Evolutionary conservation across 2,888 invertebrate genomes (phyloP).

Genomic region (Phaedon cochleariae): DNA sequence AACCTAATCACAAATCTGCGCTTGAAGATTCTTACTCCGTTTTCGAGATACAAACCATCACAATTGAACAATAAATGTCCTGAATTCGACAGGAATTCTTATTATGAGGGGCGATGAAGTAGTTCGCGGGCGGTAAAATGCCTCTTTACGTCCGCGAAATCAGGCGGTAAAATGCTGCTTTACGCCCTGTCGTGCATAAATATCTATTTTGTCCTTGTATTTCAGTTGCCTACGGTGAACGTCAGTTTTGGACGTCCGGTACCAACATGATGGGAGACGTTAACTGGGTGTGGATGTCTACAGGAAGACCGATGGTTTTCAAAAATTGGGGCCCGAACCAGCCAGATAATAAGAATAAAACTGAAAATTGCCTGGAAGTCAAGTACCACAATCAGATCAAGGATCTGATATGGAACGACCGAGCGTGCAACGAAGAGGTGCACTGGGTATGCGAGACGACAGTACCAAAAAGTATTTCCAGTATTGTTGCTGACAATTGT

Average conservation of each 20-base stretch:
- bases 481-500: not conserved
- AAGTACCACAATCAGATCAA: conserved; percentile 1
- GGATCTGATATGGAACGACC: conserved; percentile 22
- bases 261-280: conserved; percentile 8
- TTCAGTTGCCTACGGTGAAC: conserved; percentile 17
- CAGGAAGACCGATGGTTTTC: conserved; percentile 21
- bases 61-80: too few species aligned
- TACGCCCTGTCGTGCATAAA: too few species aligned
- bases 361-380: conserved; percentile 20
- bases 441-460: conserved; percentile 23
- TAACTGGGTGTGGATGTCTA: conserved; percentile 27
- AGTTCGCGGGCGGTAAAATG: too few species aligned
- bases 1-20: too few species aligned
- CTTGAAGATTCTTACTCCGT: too few species aligned
- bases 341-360: conserved; percentile 15
- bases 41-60: too few species aligned
- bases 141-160: too few species aligned
- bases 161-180: too few species aligned
- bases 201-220: too few species aligned
- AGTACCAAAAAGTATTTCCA: conserved; percentile 9
- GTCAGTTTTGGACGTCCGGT: conserved; percentile 25
- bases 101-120: too few species aligned
- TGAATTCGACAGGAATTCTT: too few species aligned
- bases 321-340: conserved; percentile 22
- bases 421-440: not conserved